phyloP scores from a whole-genome alignment of 2,797 vertebrate genomes.

The Prunella strophiata region DNA sequence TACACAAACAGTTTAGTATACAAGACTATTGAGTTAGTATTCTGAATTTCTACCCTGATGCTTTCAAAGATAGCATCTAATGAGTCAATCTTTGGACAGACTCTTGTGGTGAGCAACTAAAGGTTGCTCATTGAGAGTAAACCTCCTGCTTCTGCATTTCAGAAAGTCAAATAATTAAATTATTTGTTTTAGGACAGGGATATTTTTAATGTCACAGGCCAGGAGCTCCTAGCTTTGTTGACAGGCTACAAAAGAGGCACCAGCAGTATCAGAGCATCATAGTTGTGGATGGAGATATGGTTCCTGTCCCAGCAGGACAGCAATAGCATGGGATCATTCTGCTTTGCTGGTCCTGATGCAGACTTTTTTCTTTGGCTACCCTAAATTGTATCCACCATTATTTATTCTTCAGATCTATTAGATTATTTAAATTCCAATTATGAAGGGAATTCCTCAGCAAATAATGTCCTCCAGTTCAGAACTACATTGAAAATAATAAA shows the following conservation, averaged over 20 bases:
- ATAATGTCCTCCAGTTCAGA: neutral
- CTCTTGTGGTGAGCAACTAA: neutral
- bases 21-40: neutral
- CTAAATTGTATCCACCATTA: neutral
- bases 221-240: neutral
- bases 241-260: neutral
- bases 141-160: neutral
- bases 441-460: slow-evolving; percentile 14
- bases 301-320: neutral
- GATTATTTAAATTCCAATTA: slow-evolving; percentile 13
- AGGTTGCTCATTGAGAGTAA: neutral
- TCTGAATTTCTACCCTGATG: neutral
- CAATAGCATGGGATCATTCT: neutral
- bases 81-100: neutral
- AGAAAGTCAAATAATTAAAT: neutral
- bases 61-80: neutral
- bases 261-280: accelerated
- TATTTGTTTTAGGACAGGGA: neutral
- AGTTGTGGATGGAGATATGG: accelerated
- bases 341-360: neutral
- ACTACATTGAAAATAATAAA: slow-evolving; percentile 14
- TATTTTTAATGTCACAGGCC: neutral
- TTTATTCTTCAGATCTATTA: slow-evolving; percentile 14
- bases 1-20: neutral
- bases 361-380: neutral